Evolutionary conservation across 2,797 vertebrate genomes (phyloP).

Genomic region (Amniataba percoides): DNA sequence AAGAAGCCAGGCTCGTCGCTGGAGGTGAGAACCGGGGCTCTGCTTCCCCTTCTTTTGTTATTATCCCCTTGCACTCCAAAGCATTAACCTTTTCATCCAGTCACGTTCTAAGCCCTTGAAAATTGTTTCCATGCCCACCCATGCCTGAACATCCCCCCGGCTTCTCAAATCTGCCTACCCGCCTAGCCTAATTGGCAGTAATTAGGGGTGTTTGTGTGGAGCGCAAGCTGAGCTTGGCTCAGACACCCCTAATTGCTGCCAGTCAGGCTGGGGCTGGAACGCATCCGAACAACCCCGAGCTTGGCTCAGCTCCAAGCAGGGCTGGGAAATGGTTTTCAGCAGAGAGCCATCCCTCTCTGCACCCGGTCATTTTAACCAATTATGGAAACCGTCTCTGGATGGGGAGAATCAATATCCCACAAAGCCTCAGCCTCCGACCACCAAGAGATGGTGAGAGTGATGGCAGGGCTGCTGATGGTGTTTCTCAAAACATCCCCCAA

Average conservation of each 20-base stretch:
- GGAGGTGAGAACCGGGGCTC: slow-evolving; percentile 91
- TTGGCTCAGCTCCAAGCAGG: slow-evolving; percentile 89
- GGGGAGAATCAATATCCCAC: slow-evolving; percentile 87
- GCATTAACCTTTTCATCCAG: slow-evolving; percentile 91
- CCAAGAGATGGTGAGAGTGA: slow-evolving; percentile 83
- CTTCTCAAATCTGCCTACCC: slow-evolving; percentile 90
- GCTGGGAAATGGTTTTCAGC: slow-evolving; percentile 91
- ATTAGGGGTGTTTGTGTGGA: slow-evolving; percentile 90
- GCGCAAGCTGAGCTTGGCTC: slow-evolving; percentile 89
- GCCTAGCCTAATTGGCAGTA: slow-evolving; percentile 91
- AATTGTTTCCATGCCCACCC: slow-evolving; percentile 90
- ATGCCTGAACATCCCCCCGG: slow-evolving; percentile 88
- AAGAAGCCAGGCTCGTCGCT: slow-evolving; percentile 98
- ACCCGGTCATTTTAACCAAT: slow-evolving; percentile 91
- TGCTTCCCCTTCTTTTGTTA: slow-evolving; percentile 83
- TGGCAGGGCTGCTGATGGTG: slow-evolving; percentile 80
- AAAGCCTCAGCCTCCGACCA: slow-evolving; percentile 85
- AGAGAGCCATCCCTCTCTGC: slow-evolving; percentile 87
- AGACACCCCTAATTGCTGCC: slow-evolving; percentile 91
- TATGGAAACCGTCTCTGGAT: slow-evolving; percentile 88
- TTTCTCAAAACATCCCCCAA: slow-evolving; percentile 75
- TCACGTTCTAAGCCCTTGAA: slow-evolving; percentile 90
- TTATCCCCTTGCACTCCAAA: slow-evolving; percentile 85
- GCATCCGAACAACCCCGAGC: slow-evolving; percentile 87
- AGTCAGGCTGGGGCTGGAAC: slow-evolving; percentile 91